Evolutionary conservation across 2,113 vertebrate genomes (phyloP).

Genomic region (Lasiurus cinereus): DNA sequence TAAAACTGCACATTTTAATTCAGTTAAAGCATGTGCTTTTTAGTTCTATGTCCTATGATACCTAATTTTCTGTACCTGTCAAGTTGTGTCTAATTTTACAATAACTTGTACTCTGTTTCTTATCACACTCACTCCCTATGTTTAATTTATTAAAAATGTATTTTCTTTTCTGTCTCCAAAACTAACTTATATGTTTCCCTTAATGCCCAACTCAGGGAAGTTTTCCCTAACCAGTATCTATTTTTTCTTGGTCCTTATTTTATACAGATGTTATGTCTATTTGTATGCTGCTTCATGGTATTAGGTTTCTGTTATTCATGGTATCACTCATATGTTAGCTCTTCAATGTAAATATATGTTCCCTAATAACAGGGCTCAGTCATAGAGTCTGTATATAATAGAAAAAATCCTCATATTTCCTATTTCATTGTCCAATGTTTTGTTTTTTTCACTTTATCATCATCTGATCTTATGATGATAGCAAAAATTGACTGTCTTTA

Average conservation of each 20-base stretch:
- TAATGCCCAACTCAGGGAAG: background rate
- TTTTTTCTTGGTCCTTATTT: background rate
- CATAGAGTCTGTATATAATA: background rate
- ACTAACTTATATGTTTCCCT: background rate
- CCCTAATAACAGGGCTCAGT: background rate
- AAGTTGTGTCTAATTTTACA: background rate
- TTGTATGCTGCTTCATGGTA: background rate
- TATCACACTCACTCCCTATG: background rate
- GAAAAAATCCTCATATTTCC: background rate
- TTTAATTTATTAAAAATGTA: no score
- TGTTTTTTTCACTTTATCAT: background rate
- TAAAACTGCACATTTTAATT: background rate
- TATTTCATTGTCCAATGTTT: background rate
- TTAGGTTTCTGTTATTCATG: background rate
- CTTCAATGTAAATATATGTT: background rate
- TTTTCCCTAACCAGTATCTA: background rate
- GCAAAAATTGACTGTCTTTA: background rate
- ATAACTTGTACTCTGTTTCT: background rate
- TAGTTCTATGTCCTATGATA: background rate
- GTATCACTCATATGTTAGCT: background rate
- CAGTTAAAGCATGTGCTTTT: background rate
- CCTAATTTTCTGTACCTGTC: background rate
- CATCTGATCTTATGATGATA: background rate
- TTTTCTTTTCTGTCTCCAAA: background rate
- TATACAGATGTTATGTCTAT: background rate